phyloP scores from a whole-genome alignment of 30 jellyfish, hydroid and myxozoan genomes.

The Calvadosia cruxmelitensis region DNA sequence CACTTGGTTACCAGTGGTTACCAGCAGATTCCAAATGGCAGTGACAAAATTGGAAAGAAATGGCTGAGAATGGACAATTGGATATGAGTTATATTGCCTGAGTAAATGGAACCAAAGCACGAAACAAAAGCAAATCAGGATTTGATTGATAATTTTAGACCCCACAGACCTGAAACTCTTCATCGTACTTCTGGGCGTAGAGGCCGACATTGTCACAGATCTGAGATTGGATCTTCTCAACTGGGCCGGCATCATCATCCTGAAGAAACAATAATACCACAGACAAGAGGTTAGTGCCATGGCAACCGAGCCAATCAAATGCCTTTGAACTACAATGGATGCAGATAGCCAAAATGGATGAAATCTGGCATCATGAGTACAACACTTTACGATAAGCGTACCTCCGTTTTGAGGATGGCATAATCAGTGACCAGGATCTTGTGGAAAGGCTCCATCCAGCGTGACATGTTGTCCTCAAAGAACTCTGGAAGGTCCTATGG shows the following conservation, averaged over 20 bases:
- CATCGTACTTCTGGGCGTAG: conserved; percentile 95
- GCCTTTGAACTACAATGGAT: too few species aligned
- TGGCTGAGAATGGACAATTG: conserved; percentile 23
- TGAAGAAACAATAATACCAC: background rate
- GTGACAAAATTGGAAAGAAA: conserved; percentile 70
- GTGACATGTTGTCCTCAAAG: conserved; percentile 85
- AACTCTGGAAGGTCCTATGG: conserved; percentile 82
- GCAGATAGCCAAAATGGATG: too few species aligned
- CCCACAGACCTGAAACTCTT: conserved; percentile 71
- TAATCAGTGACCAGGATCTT: conserved; percentile 54
- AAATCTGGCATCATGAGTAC: too few species aligned
- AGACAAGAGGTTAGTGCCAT: too few species aligned
- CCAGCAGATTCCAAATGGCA: conserved; percentile 81
- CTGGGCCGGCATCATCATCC: conserved; percentile 86
- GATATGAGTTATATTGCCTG: too few species aligned
- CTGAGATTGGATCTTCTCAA: conserved; percentile 77
- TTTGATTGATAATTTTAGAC: background rate
- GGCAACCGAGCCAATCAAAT: too few species aligned
- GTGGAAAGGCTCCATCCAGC: conserved; percentile 92
- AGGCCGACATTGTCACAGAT: conserved; percentile 84
- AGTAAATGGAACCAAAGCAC: too few species aligned
- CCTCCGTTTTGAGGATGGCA: conserved; percentile 46
- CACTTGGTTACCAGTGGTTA: conserved; percentile 69
- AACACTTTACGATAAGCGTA: too few species aligned
- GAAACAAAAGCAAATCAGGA: background rate